These are phyloP conservation scores for Meteorus colon DNA, from an alignment of 2,888 invertebrate genomes.

Conservation along the genomic window DNA sequence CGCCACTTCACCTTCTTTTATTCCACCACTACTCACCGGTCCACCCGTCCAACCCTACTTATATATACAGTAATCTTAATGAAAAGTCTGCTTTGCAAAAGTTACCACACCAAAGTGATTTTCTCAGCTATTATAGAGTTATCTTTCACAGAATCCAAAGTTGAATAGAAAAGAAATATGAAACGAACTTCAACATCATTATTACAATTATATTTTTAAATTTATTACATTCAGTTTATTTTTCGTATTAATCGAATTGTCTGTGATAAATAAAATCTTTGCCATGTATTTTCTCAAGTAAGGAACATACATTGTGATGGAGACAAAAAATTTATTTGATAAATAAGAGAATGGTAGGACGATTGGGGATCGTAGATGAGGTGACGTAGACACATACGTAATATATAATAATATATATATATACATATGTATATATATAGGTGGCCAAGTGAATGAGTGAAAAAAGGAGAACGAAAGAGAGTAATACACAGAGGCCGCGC, in stretches of 20 bases:
- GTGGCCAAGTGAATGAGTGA: constrained; percentile 46
- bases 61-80: constrained; percentile 58
- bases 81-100: constrained; percentile 53
- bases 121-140: constrained; percentile 28
- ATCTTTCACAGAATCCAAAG: background rate
- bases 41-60: constrained; percentile 51
- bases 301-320: too few species aligned
- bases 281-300: background rate
- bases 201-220: background rate
- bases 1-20: constrained; percentile 8
- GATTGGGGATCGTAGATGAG: background rate
- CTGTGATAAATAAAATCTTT: background rate
- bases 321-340: background rate
- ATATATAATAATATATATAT: background rate
- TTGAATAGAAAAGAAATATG: background rate
- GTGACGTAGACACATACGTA: background rate
- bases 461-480: constrained; percentile 53
- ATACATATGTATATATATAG: too few species aligned
- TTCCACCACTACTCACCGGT: background rate
- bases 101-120: constrained; percentile 44
- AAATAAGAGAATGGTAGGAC: background rate
- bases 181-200: constrained; percentile 5
- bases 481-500: constrained; percentile 49
- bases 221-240: background rate
- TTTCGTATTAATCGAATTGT: background rate